Conservation (phyloP, 1,140 invertebrate species). For the Drosophila ambigua region DNA sequence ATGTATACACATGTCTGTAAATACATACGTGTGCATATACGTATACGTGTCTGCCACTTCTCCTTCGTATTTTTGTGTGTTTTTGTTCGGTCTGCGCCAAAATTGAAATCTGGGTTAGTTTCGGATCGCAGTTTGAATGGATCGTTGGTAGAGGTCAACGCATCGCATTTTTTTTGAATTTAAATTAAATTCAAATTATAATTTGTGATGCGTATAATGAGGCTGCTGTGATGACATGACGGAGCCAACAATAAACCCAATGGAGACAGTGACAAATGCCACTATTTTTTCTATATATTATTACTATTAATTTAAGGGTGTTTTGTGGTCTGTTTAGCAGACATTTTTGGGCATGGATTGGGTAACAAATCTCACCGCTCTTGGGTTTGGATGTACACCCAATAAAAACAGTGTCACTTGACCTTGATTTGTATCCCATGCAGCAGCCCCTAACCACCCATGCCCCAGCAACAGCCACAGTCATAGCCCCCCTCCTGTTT, state of each 20-base stretch:
- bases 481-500: background rate
- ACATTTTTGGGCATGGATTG: no score
- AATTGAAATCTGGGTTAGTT: conserved; percentile 44
- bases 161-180: conserved; percentile 11
- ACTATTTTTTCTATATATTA: no score
- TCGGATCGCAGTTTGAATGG: conserved; percentile 24
- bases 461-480: background rate
- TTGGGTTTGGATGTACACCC: no score
- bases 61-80: background rate
- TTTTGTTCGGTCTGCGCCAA: background rate
- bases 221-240: conserved; percentile 11
- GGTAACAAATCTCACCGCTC: no score
- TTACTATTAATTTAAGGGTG: no score
- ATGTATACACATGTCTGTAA: no score
- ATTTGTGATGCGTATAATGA: conserved; percentile 33
- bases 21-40: background rate
- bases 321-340: no score
- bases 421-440: conserved; percentile 14
- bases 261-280: background rate
- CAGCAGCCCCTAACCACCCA: background rate
- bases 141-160: conserved; percentile 23
- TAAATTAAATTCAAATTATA: conserved; percentile 16
- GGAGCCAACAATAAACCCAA: background rate
- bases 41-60: background rate
- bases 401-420: conserved; percentile 4